A percentile compares a stretch with the other conserved stretches of the same genome.
These are phyloP conservation scores for Campylorhamphus procurvoides DNA, from an alignment of 2,113 vertebrate genomes.

Conservation along the genomic window DNA sequence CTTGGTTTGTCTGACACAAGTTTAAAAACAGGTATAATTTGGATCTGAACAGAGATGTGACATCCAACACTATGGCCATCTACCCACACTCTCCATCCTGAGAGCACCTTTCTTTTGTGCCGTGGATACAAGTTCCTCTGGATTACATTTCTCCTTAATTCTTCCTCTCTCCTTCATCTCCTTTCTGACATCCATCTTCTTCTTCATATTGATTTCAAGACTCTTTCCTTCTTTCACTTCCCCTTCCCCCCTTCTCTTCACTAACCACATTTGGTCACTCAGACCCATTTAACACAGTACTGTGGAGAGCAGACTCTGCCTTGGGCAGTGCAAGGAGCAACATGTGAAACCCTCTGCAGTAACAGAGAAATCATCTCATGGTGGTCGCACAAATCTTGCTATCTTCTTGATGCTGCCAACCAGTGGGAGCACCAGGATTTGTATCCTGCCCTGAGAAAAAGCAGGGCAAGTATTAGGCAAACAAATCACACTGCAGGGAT, in stretches of 20 bases:
- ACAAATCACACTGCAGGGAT: conserved; percentile 38
- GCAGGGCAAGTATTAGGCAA: conserved; percentile 46
- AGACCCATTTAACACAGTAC: not conserved
- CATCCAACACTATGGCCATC: not conserved
- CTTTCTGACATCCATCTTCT: not conserved
- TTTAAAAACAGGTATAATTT: not conserved
- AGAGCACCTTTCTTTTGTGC: not conserved
- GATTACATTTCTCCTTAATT: not conserved
- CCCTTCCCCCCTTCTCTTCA: not conserved
- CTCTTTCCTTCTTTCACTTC: not conserved
- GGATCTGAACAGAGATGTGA: not conserved
- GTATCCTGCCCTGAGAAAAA: conserved; percentile 25
- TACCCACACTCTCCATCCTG: not conserved
- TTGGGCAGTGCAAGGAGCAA: not conserved
- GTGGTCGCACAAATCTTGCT: not conserved
- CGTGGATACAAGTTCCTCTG: not conserved
- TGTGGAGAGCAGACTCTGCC: not conserved
- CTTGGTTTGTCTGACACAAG: not conserved
- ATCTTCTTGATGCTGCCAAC: not conserved
- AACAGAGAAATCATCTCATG: not conserved
- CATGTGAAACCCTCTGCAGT: not conserved
- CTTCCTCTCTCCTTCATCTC: not conserved
- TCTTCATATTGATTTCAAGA: not conserved
- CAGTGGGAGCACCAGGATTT: conserved; percentile 36
- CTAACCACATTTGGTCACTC: not conserved